Evolutionary conservation across 2,113 vertebrate genomes (phyloP).

Genomic region (Cyanocitta stelleri): DNA sequence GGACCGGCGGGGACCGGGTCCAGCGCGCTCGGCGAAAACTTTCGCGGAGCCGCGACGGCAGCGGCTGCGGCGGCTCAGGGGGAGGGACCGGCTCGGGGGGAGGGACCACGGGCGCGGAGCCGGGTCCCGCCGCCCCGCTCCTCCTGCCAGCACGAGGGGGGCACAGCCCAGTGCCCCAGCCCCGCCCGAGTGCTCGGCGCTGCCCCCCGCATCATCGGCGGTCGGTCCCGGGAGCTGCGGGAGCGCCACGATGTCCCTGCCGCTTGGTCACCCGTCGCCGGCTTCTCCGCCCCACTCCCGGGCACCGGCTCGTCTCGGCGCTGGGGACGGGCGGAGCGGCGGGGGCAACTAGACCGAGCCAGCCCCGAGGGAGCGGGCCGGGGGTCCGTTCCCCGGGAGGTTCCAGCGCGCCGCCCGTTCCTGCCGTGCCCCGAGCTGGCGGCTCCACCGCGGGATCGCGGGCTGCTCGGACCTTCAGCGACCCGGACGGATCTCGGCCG

Average conservation of each 20-base stretch:
- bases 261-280: no score
- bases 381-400: not conserved
- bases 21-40: conserved; percentile 23
- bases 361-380: not conserved
- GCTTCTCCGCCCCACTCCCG: not conserved
- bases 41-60: conserved; percentile 8
- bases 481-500: not conserved
- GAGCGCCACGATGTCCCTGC: not conserved
- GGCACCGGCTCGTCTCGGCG: not conserved
- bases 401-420: not conserved
- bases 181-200: not conserved
- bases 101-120: not conserved
- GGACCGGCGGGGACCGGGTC: not conserved
- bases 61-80: not conserved
- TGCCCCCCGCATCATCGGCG: not conserved
- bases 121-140: not conserved
- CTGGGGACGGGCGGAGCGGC: not conserved
- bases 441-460: not conserved
- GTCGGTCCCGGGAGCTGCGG: not conserved
- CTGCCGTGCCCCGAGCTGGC: not conserved
- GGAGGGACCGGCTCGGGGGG: not conserved
- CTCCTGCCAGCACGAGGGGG: not conserved
- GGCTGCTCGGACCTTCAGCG: not conserved
- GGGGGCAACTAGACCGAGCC: not conserved
- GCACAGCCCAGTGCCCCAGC: not conserved